phyloP scores from a whole-genome alignment of 2,113 vertebrate genomes.

The Planiliza haematocheilus region DNA sequence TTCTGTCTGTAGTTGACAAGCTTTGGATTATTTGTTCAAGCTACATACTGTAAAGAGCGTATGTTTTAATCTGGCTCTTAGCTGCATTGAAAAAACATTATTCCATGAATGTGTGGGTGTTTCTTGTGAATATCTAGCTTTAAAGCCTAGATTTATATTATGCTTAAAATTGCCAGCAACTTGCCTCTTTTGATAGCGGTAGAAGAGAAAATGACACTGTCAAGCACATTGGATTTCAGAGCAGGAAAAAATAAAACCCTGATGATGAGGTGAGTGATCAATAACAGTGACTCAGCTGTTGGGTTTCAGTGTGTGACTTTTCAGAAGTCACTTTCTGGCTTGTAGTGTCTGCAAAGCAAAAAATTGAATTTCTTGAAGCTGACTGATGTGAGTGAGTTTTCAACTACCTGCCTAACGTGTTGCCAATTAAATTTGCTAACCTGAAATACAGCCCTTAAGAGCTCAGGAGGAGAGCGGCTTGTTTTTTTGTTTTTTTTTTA shows the following conservation, averaged over 20 bases:
- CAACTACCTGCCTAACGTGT: background rate
- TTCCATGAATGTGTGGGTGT: no score
- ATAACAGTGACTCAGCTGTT: conserved; percentile 39
- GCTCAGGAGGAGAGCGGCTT: background rate
- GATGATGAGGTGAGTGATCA: conserved; percentile 32
- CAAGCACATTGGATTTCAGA: conserved; percentile 15
- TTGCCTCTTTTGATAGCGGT: background rate
- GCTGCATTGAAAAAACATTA: no score
- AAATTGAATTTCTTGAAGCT: background rate
- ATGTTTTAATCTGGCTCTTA: no score
- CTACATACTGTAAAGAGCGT: no score
- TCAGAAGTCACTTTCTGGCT: conserved; percentile 33
- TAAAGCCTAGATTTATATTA: no score
- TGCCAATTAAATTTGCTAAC: conserved; percentile 39
- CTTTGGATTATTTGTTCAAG: no score
- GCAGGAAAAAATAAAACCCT: conserved; percentile 19
- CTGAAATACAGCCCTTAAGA: background rate
- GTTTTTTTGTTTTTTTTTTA: background rate
- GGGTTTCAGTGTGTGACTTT: conserved; percentile 22
- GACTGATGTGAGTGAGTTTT: conserved; percentile 2
- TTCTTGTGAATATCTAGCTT: no score
- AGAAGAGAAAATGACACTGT: conserved; percentile 21
- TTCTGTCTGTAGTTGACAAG: no score
- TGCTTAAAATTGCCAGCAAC: background rate
- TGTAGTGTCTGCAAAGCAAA: background rate